Conservation (phyloP, 2,888 invertebrate genomes). For the Octodonta nipae region DNA sequence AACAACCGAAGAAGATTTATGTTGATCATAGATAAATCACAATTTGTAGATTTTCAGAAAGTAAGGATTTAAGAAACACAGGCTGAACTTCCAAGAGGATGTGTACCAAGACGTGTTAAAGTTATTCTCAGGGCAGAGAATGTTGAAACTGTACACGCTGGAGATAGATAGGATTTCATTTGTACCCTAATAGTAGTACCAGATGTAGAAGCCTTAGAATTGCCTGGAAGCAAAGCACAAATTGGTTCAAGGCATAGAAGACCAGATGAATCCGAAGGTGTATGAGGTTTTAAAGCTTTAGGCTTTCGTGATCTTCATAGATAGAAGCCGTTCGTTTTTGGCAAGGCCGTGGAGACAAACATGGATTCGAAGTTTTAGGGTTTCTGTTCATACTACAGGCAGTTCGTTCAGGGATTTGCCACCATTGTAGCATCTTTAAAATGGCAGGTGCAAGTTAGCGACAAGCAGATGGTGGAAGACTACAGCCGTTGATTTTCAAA, state of each 20-base stretch:
- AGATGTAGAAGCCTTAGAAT: constrained; percentile 75
- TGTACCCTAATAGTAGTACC: constrained; percentile 95
- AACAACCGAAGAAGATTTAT: constrained; percentile 80
- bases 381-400: too few species aligned
- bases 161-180: constrained; percentile 79
- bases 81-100: constrained; percentile 88
- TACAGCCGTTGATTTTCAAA: too few species aligned
- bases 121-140: constrained; percentile 87
- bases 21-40: constrained; percentile 83
- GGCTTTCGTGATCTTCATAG: constrained; percentile 78
- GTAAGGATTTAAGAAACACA: constrained; percentile 93
- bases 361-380: too few species aligned
- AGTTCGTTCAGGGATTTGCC: too few species aligned
- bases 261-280: constrained; percentile 51
- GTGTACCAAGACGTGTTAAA: constrained; percentile 92
- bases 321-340: too few species aligned
- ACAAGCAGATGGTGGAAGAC: too few species aligned
- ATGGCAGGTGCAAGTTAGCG: too few species aligned
- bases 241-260: constrained; percentile 58
- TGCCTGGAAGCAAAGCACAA: constrained; percentile 81
- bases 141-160: constrained; percentile 87
- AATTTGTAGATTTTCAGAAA: constrained; percentile 97
- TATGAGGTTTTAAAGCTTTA: constrained; percentile 46
- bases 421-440: too few species aligned
- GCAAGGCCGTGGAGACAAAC: too few species aligned